Evolutionary conservation across 2,113 vertebrate genomes (phyloP), one percentile per base, ranked within the genome.

Genomic region (Nerophis ophidion): DNA sequence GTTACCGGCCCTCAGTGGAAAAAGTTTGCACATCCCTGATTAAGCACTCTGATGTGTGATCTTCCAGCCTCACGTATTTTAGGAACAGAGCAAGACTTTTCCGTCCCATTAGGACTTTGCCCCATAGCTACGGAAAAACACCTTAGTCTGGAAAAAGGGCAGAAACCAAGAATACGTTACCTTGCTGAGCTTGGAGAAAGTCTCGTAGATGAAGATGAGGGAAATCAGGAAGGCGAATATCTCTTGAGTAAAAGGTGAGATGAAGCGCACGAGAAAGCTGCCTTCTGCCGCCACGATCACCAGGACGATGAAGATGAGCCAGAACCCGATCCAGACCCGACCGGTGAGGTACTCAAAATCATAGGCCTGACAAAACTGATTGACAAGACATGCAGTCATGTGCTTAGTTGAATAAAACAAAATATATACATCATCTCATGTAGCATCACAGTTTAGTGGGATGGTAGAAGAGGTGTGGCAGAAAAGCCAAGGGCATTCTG

Each of bases 211-310:
- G 89, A 99, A 99, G 84, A 99, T 99, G 74, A 98, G 92, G 5
- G 97, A 98, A 77, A 99, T 99, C 60, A 99, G 95, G 76, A 98
- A 98, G 65, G 97, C 95, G 5, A 99, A 99, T 71, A 99, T 97
- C 89, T 99, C 97, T 88, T 99, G 97, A 51, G 97, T 99, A 75
- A 99, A 99, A 0, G 94, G 95, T 0, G 96, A 95, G 88, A 99
- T 98, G 76, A 95, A 98, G 72, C 96, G 95, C 50, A 99, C 96
- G 6, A 99, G 88, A 81, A 98, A 97, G 81, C 96, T 99, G 48
- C 97, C 97, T 66, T 98, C 97, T 0, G 93, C 93, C 4, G 95
- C 96, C 82, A 99, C 95, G 0, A 97, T 92, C 70, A 94, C 89
- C 62, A 99, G 81, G 53, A 98, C 95, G 5, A 98, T 96, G 79